Percentiles rank a stretch among this genome's conserved stretches.
These are phyloP conservation scores for Latrodectus hesperus DNA, from an alignment of 2,888 invertebrate genomes.

Conservation along the genomic window DNA sequence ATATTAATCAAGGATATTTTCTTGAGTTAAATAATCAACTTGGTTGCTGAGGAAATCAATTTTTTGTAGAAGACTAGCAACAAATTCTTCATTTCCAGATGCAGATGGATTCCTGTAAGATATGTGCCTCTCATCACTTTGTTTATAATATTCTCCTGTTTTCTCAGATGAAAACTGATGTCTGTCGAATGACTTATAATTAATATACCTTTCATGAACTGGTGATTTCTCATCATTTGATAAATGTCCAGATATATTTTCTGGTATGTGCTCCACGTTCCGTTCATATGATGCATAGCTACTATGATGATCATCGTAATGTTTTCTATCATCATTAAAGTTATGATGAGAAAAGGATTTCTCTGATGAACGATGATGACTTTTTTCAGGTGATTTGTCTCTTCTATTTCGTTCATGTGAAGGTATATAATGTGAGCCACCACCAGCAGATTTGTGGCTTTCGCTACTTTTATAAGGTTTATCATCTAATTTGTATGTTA, in stretches of 20 bases:
- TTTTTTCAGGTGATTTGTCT: background rate
- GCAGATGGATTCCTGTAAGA: background rate
- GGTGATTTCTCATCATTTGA: background rate
- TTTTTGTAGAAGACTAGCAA: constrained; percentile 7
- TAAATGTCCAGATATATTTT: background rate
- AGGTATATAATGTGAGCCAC: no score
- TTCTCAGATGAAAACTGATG: background rate
- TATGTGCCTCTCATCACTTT: constrained; percentile 2
- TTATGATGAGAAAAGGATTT: no score
- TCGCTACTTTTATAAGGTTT: no score
- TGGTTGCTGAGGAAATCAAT: constrained; percentile 28
- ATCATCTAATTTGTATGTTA: background rate
- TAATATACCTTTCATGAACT: background rate
- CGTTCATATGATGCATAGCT: background rate
- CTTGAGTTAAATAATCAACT: constrained; percentile 24
- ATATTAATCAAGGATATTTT: constrained; percentile 45
- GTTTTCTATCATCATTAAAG: no score
- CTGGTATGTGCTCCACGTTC: background rate
- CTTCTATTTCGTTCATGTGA: no score
- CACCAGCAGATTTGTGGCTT: no score
- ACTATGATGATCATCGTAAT: no score
- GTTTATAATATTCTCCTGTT: background rate
- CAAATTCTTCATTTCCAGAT: constrained; percentile 20
- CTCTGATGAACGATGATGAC: background rate
- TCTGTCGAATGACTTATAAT: background rate